Percentiles rank a stretch among this genome's conserved stretches.
These are phyloP conservation scores for Chelonus insularis DNA, from an alignment of 1,140 invertebrate genomes.

Conservation along the genomic window DNA sequence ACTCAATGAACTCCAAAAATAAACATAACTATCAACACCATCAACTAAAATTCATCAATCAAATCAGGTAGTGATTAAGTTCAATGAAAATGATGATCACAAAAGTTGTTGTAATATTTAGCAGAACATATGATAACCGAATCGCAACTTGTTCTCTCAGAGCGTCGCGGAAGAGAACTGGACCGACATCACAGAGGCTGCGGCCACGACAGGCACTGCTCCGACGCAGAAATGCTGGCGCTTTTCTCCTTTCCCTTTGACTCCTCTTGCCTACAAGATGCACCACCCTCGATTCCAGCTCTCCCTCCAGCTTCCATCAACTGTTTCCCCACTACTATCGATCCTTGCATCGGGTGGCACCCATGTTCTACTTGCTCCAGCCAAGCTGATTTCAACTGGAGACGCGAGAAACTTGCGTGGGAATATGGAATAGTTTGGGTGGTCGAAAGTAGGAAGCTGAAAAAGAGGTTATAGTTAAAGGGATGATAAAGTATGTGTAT, in stretches of 20 bases:
- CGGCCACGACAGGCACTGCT: slow-evolving; percentile 28
- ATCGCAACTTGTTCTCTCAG: slow-evolving; percentile 4
- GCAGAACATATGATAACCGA: background rate
- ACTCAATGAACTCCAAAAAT: too few species aligned
- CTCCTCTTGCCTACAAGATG: slow-evolving; percentile 22
- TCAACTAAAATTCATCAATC: too few species aligned
- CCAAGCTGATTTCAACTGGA: slow-evolving; percentile 26
- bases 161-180: slow-evolving; percentile 26
- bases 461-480: background rate
- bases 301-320: slow-evolving; percentile 7
- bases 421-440: slow-evolving; percentile 14
- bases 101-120: too few species aligned
- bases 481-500: background rate
- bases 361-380: slow-evolving; percentile 24
- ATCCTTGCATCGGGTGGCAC: slow-evolving; percentile 19
- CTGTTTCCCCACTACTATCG: slow-evolving; percentile 28
- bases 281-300: slow-evolving; percentile 24
- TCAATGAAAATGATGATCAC: too few species aligned
- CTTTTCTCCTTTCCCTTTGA: slow-evolving; percentile 9
- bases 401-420: slow-evolving; percentile 10
- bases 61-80: too few species aligned
- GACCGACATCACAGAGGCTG: slow-evolving; percentile 25
- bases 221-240: slow-evolving; percentile 29
- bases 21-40: too few species aligned
- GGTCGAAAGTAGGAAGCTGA: background rate